Base-by-base conservation (phyloP, 2,113 vertebrate genomes). In the Crotophaga sulcirostris region DNA sequence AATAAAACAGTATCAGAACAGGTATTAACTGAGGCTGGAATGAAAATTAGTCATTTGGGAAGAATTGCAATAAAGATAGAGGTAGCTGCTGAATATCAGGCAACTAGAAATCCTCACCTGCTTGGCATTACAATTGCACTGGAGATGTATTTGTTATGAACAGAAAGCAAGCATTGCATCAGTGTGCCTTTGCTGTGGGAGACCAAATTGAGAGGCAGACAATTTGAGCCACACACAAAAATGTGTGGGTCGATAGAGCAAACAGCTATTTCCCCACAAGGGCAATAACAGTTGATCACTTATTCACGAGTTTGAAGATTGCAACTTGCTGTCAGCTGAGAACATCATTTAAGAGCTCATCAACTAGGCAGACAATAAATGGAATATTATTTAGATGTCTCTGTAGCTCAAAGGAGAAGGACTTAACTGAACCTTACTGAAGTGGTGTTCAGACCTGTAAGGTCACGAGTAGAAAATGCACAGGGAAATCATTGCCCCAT, bases 401-500 rank as follows among this genome's bases (percentile, higher is more conserved):
- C 58, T 58, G 26, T 9, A 80, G 49, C 54, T 75, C 38, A 64
- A 86, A 81, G 51, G 29, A 40, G 12, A 59, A 84, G 58, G 45
- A 56, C 15, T 78, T 74, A 51, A 47, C 45, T 75, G 42, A 33
- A 55, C 44, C 36, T 72, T 52, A 26, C 16, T 31, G 68, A 45
- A 45, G 54, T 2, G 2, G 11, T 11, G 10, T 8, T 72, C 47
- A 67, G 58, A 38, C 34, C 23, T 77, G 40, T 70, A 73, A 36
- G 1, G 1, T 64, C 24, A 73, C 18, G 44, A n/a, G 17, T 34
- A 83, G 49, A 76, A 82, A 85, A 80, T 38, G 21, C 3, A 3
- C 15, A 60, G 14, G 16, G 55, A 87, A 93, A n/a, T 9, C 1
- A 55, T 51, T 3, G 0, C 15, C 25, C 5, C 4, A 3, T n/a